Conservation (phyloP, 2,113 vertebrate species). For the Dasypus novemcinctus region DNA sequence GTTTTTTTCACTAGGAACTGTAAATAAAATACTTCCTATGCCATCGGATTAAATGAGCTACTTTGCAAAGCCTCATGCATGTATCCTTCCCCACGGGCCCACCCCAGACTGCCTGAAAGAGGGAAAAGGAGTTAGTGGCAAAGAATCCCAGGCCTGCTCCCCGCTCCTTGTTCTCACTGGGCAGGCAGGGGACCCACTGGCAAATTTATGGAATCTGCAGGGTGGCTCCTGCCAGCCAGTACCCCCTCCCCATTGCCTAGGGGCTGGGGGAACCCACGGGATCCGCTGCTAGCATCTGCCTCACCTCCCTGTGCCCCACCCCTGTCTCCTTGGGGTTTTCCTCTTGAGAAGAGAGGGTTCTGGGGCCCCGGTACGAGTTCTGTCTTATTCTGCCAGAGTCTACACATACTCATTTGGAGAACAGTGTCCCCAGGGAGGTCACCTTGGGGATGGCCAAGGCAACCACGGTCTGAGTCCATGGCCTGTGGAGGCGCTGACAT, state of each 20-base stretch:
- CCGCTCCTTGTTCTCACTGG: background rate
- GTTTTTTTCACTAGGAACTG: background rate
- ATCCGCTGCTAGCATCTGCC: background rate
- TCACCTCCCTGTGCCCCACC: background rate
- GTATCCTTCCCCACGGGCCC: background rate
- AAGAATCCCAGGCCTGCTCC: background rate
- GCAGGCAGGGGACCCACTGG: background rate
- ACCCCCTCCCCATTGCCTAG: background rate
- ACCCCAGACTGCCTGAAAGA: background rate
- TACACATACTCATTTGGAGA: background rate
- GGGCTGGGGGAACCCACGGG: background rate
- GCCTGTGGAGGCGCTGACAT: background rate
- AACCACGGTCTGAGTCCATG: background rate
- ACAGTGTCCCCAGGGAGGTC: background rate
- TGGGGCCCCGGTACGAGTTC: background rate
- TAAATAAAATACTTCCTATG: background rate
- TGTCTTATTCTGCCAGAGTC: background rate
- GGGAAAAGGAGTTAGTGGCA: background rate
- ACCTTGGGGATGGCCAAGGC: background rate
- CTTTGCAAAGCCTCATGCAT: background rate
- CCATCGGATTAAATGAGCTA: background rate
- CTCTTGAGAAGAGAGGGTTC: background rate
- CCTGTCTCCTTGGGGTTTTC: background rate
- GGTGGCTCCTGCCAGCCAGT: background rate
- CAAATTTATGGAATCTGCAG: background rate